These are phyloP conservation scores for Jaculus jaculus DNA, from an alignment of 2,113 vertebrate genomes.

Conservation along the genomic window DNA sequence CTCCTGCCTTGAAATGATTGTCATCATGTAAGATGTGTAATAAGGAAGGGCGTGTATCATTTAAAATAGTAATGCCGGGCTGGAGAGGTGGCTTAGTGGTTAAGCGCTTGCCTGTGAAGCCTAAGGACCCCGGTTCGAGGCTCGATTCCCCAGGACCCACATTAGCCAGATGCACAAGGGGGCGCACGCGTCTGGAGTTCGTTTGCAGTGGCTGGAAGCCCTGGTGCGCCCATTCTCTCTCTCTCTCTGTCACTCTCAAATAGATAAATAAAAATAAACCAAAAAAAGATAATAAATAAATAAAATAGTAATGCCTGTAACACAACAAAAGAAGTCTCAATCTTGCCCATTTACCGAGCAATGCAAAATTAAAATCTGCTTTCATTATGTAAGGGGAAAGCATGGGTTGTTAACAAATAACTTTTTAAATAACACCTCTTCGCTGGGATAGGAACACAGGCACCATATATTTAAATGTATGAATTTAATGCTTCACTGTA, in stretches of 20 bases:
- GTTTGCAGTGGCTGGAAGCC: no score
- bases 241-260: no score
- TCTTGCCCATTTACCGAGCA: constrained; percentile 24
- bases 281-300: no score
- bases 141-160: no score
- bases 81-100: no score
- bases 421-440: constrained; percentile 57
- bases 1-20: background rate
- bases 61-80: constrained; percentile 21
- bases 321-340: constrained; percentile 39
- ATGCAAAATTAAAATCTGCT: constrained; percentile 40
- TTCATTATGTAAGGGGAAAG: constrained; percentile 50
- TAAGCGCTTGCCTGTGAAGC: no score
- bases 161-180: no score
- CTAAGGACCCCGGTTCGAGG: no score
- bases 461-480: constrained; percentile 69
- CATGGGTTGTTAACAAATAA: constrained; percentile 56
- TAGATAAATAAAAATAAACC: no score
- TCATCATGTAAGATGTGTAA: background rate
- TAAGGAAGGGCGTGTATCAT: background rate
- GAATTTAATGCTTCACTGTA: constrained; percentile 63
- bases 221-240: no score
- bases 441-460: constrained; percentile 52
- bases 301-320: constrained; percentile 10
- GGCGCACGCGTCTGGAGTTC: no score